These are phyloP conservation scores for Synanthedon tipuliformis DNA, from an alignment of 2,888 invertebrate species.

Conservation along the genomic window DNA sequence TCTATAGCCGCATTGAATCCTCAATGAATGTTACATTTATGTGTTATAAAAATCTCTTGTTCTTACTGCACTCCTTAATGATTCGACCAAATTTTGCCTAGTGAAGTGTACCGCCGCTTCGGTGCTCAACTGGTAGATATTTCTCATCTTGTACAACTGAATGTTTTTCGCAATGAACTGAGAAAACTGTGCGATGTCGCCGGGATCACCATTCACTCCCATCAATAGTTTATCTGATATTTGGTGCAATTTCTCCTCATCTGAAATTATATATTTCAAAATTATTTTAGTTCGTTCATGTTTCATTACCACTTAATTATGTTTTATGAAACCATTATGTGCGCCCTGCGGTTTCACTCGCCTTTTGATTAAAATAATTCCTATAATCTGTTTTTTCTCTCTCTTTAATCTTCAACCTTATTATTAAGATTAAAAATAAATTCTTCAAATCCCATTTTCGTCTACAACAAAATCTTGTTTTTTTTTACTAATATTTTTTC, in stretches of 20 bases:
- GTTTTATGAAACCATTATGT: too few relatives aligned
- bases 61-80: slow-evolving; percentile 77
- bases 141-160: slow-evolving; percentile 93
- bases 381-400: too few relatives aligned
- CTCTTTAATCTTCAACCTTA: too few relatives aligned
- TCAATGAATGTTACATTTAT: too few relatives aligned
- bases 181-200: slow-evolving; percentile 92
- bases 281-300: not conserved
- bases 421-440: too few relatives aligned
- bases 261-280: slow-evolving; percentile 55
- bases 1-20: too few relatives aligned
- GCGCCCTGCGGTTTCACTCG: too few relatives aligned
- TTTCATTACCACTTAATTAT: too few relatives aligned
- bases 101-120: slow-evolving; percentile 90
- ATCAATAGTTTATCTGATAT: slow-evolving; percentile 86
- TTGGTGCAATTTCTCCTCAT: slow-evolving; percentile 90
- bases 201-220: slow-evolving; percentile 90
- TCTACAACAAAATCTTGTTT: too few relatives aligned
- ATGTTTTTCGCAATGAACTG: slow-evolving; percentile 96
- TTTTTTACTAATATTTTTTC: too few relatives aligned
- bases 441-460: too few relatives aligned
- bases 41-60: not conserved
- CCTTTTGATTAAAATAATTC: too few relatives aligned
- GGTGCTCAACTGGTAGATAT: slow-evolving; percentile 90
- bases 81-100: slow-evolving; percentile 87